These are phyloP conservation scores for Yoshiicerus persimilis DNA, from an alignment of 1,140 invertebrate species.

Conservation along the genomic window DNA sequence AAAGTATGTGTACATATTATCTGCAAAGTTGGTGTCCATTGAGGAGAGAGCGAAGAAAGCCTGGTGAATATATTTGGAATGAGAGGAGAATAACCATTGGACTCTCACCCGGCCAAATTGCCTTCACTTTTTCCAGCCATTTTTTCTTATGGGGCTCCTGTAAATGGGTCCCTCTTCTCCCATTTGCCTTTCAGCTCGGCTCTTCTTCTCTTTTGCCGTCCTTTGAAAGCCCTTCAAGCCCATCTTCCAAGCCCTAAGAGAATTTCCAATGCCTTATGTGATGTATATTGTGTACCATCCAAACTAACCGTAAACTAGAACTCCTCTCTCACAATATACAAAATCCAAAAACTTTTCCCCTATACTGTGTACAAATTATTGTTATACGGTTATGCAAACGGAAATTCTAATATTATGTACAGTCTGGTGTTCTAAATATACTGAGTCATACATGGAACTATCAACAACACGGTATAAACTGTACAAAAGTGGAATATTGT, in stretches of 20 bases:
- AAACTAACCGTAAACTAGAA: neutral
- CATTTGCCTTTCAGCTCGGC: constrained; percentile 29
- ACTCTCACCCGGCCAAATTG: constrained; percentile 38
- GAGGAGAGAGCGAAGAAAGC: neutral
- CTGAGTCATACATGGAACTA: neutral
- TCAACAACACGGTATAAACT: neutral
- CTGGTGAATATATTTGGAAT: neutral
- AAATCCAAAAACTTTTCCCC: neutral
- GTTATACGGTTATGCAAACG: neutral
- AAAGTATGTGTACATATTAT: neutral
- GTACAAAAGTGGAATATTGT: neutral
- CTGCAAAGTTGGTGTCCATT: neutral
- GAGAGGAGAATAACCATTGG: neutral
- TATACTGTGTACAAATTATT: no score
- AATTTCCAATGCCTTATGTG: neutral
- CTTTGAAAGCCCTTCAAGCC: neutral
- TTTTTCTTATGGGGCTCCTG: constrained; percentile 32
- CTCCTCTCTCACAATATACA: neutral
- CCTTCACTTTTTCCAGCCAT: constrained; percentile 38
- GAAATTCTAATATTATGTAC: no score
- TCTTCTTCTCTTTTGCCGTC: constrained; percentile 9
- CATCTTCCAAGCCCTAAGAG: neutral
- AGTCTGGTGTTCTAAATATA: neutral
- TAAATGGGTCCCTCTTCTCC: constrained; percentile 38
- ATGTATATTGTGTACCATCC: neutral